Evolutionary conservation across 2,888 invertebrate genomes (phyloP).

Genomic region (Drosophila planitibia): DNA sequence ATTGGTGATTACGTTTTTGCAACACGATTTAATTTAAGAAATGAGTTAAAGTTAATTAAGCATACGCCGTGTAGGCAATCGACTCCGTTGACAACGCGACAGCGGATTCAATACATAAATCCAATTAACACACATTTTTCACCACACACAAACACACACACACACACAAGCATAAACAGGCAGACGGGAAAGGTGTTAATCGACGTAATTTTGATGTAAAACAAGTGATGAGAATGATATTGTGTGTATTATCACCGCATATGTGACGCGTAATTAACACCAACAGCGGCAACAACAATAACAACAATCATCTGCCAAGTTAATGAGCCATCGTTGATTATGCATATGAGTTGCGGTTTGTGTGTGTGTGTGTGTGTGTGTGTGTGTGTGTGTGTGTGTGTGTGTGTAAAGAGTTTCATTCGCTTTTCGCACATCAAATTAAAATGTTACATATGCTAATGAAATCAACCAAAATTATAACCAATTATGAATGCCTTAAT

Average conservation of each 20-base stretch:
- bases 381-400: constrained; percentile 12
- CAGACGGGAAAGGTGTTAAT: constrained; percentile 67
- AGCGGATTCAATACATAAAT: constrained; percentile 74
- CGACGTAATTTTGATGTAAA: constrained; percentile 77
- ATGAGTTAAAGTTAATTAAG: constrained; percentile 39
- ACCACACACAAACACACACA: constrained; percentile 15
- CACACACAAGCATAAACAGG: constrained; percentile 2
- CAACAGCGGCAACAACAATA: constrained; percentile 33
- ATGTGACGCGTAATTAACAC: constrained; percentile 74
- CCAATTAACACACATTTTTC: constrained; percentile 70
- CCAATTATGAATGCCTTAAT: constrained; percentile 77
- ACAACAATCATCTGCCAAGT: constrained; percentile 56
- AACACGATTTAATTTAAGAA: background rate
- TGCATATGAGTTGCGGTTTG: constrained; percentile 63
- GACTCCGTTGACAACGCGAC: constrained; percentile 50
- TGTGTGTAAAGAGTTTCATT: constrained; percentile 34
- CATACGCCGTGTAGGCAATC: constrained; percentile 56
- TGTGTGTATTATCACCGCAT: constrained; percentile 74
- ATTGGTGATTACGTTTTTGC: background rate
- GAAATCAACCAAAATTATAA: constrained; percentile 79
- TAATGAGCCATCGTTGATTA: constrained; percentile 81
- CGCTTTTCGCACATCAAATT: constrained; percentile 71
- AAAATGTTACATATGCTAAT: constrained; percentile 78
- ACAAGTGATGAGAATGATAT: constrained; percentile 67
- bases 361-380: constrained; percentile 5